Percentiles rank a stretch among this genome's conserved stretches.
Conservation (phyloP, 2,113 vertebrate genomes). For the Myotis davidii region DNA sequence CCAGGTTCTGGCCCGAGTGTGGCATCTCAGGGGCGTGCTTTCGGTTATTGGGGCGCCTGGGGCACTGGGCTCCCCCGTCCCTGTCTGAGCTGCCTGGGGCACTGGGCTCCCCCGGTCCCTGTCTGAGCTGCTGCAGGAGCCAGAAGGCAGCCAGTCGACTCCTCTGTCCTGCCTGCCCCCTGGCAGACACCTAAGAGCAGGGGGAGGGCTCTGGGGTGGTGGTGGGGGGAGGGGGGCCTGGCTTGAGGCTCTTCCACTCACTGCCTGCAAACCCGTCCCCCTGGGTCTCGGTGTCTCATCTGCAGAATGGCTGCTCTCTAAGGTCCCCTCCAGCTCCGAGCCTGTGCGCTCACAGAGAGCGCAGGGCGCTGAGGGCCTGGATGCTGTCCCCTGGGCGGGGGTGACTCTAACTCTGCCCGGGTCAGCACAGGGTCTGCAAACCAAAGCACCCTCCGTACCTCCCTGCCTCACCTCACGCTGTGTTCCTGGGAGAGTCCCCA, state of each 20-base stretch:
- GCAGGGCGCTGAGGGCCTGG: background rate
- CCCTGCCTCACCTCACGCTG: background rate
- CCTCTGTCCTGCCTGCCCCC: background rate
- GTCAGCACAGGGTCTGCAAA: background rate
- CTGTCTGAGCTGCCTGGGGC: background rate
- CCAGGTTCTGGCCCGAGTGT: background rate
- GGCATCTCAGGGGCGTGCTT: background rate
- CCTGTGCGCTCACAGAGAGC: background rate
- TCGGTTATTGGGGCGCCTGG: background rate
- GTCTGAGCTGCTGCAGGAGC: background rate
- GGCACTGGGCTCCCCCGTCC: background rate
- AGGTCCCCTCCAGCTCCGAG: background rate
- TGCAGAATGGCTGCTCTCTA: background rate
- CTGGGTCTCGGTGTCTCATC: background rate
- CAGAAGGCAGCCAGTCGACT: background rate
- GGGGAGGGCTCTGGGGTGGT: no score
- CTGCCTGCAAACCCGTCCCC: background rate
- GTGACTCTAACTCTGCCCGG: background rate
- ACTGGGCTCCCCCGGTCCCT: background rate
- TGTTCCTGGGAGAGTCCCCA: background rate
- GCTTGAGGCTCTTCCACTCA: background rate
- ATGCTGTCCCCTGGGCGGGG: background rate
- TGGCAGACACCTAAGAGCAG: background rate
- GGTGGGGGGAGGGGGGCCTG: no score
- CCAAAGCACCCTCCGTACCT: background rate